Evolutionary conservation across 2,797 vertebrate genomes (phyloP).

Genomic region (Anolis apletophallus): DNA sequence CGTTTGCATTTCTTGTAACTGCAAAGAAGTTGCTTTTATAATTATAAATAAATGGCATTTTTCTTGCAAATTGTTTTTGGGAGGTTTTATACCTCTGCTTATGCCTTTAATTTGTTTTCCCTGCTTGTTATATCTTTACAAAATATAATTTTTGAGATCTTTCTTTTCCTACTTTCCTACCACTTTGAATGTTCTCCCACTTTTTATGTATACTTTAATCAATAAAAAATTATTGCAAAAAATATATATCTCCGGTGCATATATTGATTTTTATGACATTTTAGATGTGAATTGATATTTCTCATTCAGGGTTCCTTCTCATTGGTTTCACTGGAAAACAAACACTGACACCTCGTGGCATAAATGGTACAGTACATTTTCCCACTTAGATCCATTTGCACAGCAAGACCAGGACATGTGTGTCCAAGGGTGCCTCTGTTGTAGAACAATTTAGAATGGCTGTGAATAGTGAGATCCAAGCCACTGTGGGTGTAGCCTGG

Average conservation of each 20-base stretch:
- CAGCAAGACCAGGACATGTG: no score
- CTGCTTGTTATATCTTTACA: no score
- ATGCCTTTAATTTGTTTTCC: background rate
- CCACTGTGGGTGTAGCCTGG: no score
- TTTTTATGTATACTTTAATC: no score
- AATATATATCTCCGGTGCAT: background rate
- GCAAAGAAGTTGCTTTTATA: no score
- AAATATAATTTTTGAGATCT: no score
- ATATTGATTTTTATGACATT: background rate
- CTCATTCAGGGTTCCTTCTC: background rate
- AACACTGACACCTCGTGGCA: conserved; percentile 14
- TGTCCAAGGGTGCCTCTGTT: no score
- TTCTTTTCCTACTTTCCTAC: no score
- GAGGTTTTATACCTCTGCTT: background rate
- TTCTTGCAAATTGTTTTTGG: background rate
- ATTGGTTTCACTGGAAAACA: background rate
- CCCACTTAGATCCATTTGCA: background rate
- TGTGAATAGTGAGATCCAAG: no score
- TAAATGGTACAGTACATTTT: background rate
- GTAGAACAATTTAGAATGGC: no score
- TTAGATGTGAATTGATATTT: background rate
- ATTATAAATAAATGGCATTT: background rate
- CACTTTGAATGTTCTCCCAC: no score
- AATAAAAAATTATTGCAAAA: no score
- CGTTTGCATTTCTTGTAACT: background rate